Conservation (phyloP, 2,797 vertebrate genomes). For the Euphonia xanthogaster region DNA sequence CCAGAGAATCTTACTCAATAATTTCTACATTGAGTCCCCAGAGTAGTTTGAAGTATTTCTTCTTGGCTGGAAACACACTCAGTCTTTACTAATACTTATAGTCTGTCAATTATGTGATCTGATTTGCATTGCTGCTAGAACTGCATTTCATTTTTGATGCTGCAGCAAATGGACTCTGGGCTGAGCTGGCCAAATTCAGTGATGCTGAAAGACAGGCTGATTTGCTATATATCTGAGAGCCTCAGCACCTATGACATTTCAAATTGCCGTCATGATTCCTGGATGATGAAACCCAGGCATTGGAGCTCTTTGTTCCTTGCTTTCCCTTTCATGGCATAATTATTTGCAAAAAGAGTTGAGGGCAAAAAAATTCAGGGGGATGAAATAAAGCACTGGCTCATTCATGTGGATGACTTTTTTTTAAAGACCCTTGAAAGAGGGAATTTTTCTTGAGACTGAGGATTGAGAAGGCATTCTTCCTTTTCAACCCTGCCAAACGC, state of each 20-base stretch:
- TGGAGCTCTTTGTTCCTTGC: neutral
- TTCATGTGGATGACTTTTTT: neutral
- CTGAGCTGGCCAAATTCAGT: conserved; percentile 11
- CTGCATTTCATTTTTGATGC: conserved; percentile 17
- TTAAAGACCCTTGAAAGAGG: neutral
- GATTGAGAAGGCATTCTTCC: neutral
- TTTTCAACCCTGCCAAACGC: neutral
- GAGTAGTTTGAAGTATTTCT: conserved; percentile 12
- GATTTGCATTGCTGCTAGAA: conserved; percentile 21
- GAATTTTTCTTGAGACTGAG: neutral
- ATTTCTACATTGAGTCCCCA: conserved; percentile 6
- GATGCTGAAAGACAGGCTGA: neutral
- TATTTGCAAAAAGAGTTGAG: neutral
- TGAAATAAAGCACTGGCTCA: neutral
- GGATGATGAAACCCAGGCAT: neutral
- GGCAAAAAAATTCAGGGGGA: neutral
- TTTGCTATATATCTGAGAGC: neutral
- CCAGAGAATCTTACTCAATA: conserved; percentile 11
- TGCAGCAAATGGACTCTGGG: conserved; percentile 3
- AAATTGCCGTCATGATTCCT: neutral
- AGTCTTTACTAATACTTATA: neutral
- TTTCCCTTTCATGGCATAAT: neutral
- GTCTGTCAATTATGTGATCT: conserved; percentile 20
- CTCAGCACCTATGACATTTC: neutral
- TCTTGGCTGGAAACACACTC: conserved; percentile 17